phyloP scores from a whole-genome alignment of 2,797 vertebrate species.

The Hybognathus amarus region DNA sequence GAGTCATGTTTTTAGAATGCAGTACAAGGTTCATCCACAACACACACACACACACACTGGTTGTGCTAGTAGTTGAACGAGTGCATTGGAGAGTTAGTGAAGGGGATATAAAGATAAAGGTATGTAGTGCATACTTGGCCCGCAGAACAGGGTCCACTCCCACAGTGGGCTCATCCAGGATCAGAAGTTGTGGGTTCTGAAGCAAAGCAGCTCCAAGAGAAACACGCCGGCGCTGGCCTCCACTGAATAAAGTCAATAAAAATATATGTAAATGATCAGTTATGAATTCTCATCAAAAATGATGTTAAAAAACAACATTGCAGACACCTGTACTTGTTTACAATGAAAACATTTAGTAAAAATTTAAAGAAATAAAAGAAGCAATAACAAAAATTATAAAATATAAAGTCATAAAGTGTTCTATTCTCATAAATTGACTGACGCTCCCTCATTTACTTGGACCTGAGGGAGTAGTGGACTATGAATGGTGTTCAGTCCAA shows the following conservation, averaged over 20 bases:
- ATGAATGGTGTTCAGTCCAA: background rate
- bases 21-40: background rate
- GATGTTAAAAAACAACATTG: background rate
- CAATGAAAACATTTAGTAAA: background rate
- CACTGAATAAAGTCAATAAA: slow-evolving; percentile 64
- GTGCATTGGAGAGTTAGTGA: background rate
- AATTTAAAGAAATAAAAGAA: background rate
- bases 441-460: background rate
- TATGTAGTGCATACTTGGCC: slow-evolving; percentile 57
- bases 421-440: background rate
- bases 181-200: slow-evolving; percentile 82
- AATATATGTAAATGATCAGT: background rate
- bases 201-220: slow-evolving; percentile 81
- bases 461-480: background rate
- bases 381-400: background rate
- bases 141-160: slow-evolving; percentile 84
- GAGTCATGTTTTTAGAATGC: slow-evolving; percentile 11
- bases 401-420: background rate
- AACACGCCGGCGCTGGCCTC: slow-evolving; percentile 79
- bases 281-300: background rate
- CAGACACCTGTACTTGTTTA: background rate
- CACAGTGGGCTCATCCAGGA: slow-evolving; percentile 83
- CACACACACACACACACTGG: background rate
- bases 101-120: background rate
- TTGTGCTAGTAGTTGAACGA: background rate